Percentiles rank a stretch among this genome's conserved stretches.
phyloP scores from a whole-genome alignment of 92 coral and sea anemone species.

The Micromussa lordhowensis region DNA sequence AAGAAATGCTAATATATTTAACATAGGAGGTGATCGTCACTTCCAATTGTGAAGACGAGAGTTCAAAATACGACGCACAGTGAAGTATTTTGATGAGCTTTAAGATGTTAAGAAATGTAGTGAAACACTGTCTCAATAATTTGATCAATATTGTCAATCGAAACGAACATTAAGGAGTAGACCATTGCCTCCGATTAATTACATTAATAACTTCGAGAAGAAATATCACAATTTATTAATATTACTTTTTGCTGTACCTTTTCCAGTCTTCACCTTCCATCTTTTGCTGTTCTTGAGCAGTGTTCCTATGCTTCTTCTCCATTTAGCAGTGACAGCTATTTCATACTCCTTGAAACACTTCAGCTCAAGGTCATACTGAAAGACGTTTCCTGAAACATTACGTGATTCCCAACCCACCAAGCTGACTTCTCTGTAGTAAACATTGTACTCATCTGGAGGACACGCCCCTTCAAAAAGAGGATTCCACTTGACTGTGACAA shows the following conservation, averaged over 20 bases:
- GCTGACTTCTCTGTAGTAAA: not conserved
- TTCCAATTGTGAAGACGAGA: no score
- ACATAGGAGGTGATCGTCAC: no score
- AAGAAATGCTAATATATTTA: no score
- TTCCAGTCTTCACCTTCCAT: constrained; percentile 5
- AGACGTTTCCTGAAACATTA: not conserved
- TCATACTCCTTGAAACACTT: not conserved
- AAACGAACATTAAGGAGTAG: no score
- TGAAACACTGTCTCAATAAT: no score
- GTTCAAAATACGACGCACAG: not conserved
- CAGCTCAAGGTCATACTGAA: constrained; percentile 3
- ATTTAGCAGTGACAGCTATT: not conserved
- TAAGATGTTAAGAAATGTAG: no score
- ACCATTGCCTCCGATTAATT: no score
- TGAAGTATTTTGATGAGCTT: not conserved
- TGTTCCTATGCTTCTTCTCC: not conserved
- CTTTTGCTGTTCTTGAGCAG: not conserved
- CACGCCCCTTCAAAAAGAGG: constrained; percentile 1
- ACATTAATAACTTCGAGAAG: no score
- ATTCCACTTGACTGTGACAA: not conserved
- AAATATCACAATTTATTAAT: not conserved
- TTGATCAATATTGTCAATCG: no score
- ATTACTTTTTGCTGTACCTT: not conserved
- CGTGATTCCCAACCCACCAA: not conserved
- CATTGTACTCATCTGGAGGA: not conserved